Conservation (phyloP, 2,113 vertebrate genomes). For the Camelus dromedarius region DNA sequence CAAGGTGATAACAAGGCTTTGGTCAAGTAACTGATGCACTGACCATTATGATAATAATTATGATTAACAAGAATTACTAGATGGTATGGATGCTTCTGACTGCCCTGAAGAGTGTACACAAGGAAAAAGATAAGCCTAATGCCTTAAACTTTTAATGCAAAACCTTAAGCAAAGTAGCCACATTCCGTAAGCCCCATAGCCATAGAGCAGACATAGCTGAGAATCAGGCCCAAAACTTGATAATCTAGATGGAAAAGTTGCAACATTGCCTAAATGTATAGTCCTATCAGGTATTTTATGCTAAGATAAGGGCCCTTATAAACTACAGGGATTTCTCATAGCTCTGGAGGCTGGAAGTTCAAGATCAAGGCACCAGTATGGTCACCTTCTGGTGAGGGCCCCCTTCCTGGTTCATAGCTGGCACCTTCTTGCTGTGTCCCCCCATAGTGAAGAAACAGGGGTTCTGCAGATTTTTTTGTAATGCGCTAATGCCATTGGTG, state of each 20-base stretch:
- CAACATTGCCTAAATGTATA: background rate
- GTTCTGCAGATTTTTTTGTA: background rate
- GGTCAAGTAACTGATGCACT: background rate
- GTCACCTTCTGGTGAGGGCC: background rate
- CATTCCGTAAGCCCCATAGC: background rate
- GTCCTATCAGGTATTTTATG: background rate
- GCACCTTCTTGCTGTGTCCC: background rate
- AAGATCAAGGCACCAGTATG: background rate
- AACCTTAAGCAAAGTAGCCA: background rate
- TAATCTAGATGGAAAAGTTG: background rate
- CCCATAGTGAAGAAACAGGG: background rate
- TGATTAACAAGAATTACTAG: slow-evolving; percentile 7
- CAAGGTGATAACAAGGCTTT: background rate
- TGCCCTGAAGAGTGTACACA: background rate
- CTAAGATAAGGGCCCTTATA: background rate
- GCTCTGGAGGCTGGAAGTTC: background rate
- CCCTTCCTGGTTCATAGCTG: background rate
- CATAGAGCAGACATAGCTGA: background rate
- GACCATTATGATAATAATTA: background rate
- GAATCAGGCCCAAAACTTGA: background rate
- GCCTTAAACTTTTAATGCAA: background rate
- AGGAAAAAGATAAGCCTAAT: background rate
- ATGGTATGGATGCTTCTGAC: background rate
- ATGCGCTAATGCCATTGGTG: background rate
- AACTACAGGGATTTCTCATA: background rate